Evolutionary conservation across 2,888 invertebrate species (phyloP).

Genomic region (Nomada ruficornis): DNA sequence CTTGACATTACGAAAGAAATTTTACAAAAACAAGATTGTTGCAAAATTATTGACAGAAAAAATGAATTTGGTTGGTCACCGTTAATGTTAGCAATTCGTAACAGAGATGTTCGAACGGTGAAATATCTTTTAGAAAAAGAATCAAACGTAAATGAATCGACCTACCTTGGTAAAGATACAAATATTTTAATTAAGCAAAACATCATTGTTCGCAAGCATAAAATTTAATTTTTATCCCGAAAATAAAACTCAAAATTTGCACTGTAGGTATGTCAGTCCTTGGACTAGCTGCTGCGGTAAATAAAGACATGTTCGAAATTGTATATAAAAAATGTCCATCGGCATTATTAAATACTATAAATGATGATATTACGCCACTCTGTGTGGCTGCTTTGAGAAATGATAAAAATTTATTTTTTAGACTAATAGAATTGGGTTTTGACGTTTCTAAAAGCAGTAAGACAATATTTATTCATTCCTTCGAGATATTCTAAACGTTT

Average conservation of each 20-base stretch:
- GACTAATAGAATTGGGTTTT: constrained; percentile 74
- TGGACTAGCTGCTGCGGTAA: constrained; percentile 77
- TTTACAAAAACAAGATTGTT: constrained; percentile 66
- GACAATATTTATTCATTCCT: constrained; percentile 23
- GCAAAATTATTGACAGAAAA: constrained; percentile 70
- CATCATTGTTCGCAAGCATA: no score
- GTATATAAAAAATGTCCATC: constrained; percentile 74
- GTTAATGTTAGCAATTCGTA: constrained; percentile 81
- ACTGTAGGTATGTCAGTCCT: constrained; percentile 77
- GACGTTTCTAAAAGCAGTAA: constrained; percentile 75
- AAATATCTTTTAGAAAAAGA: constrained; percentile 74
- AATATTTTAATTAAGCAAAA: neutral
- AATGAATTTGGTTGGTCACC: constrained; percentile 82
- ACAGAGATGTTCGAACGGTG: constrained; percentile 74
- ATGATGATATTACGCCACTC: constrained; percentile 79
- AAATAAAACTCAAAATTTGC: neutral
- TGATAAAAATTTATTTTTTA: constrained; percentile 77
- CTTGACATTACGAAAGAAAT: constrained; percentile 71
- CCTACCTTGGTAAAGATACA: constrained; percentile 75
- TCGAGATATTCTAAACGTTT: neutral
- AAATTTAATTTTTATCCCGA: neutral
- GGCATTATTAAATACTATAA: constrained; percentile 70
- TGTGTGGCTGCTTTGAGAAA: constrained; percentile 80
- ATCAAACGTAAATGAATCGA: constrained; percentile 73
- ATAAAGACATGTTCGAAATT: constrained; percentile 76